Evolutionary conservation across 2,888 invertebrate genomes (phyloP).

Genomic region (Meta bourneti): DNA sequence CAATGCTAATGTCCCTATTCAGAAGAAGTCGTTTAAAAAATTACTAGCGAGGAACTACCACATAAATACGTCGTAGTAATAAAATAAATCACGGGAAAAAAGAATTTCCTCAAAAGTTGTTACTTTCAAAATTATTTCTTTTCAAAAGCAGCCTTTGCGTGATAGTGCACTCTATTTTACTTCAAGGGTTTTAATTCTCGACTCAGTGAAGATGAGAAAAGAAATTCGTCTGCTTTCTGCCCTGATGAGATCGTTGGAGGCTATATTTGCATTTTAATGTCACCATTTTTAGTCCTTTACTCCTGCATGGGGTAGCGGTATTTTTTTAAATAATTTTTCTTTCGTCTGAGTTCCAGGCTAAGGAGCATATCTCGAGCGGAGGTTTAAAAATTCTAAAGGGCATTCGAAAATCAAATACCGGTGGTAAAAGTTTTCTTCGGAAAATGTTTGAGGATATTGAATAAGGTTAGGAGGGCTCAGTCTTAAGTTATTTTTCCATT

Average conservation of each 20-base stretch:
- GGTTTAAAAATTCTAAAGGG: too few relatives aligned
- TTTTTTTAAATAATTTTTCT: too few relatives aligned
- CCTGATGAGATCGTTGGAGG: conserved; percentile 18
- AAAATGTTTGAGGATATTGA: too few relatives aligned
- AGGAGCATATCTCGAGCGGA: too few relatives aligned
- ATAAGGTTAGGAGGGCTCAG: too few relatives aligned
- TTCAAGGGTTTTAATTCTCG: conserved; percentile 13
- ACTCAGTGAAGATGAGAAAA: not conserved
- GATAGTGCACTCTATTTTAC: too few relatives aligned
- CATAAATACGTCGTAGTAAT: conserved; percentile 40
- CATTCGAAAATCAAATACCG: too few relatives aligned
- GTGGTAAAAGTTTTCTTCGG: too few relatives aligned
- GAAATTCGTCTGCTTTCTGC: conserved; percentile 4
- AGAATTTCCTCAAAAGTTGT: conserved; percentile 2
- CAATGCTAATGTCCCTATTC: conserved; percentile 10
- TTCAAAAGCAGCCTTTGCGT: not conserved
- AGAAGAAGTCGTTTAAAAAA: conserved; percentile 16
- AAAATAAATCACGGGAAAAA: conserved; percentile 22
- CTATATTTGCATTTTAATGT: conserved; percentile 49
- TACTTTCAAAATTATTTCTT: conserved; percentile 22
- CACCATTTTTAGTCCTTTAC: not conserved
- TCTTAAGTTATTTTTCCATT: too few relatives aligned
- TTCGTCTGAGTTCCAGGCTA: too few relatives aligned
- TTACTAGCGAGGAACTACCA: conserved; percentile 14
- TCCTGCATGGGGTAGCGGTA: not conserved